Conservation (phyloP, 2,888 invertebrate genomes). For the Heliconius erato region DNA sequence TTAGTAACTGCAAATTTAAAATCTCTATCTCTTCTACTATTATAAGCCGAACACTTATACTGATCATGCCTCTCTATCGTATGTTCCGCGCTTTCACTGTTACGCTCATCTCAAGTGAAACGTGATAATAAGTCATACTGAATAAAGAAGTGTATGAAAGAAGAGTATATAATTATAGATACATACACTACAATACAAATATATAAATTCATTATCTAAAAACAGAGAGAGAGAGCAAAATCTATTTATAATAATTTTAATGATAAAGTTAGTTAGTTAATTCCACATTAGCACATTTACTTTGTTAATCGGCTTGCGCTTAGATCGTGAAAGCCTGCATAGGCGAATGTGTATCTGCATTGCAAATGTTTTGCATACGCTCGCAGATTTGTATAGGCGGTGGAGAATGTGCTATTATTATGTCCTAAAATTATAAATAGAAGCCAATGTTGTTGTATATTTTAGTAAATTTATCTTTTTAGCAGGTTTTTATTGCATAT, state of each 20-base stretch:
- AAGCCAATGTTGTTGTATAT: background rate
- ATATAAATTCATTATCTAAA: background rate
- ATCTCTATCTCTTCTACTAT: too few species aligned
- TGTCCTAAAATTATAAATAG: background rate
- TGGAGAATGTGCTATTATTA: conserved; percentile 4
- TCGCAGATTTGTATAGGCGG: conserved; percentile 28
- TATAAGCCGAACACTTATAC: too few species aligned
- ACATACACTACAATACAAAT: too few species aligned
- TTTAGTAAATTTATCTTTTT: too few species aligned
- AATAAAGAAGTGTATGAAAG: background rate
- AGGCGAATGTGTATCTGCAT: conserved; percentile 36
- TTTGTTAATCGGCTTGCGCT: conserved; percentile 31
- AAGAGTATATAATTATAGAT: background rate
- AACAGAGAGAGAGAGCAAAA: background rate
- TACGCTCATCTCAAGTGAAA: too few species aligned
- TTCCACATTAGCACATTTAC: conserved; percentile 22
- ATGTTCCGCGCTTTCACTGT: too few species aligned
- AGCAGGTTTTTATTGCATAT: too few species aligned
- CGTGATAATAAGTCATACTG: background rate
- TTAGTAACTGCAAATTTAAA: too few species aligned
- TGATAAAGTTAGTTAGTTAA: conserved; percentile 25
- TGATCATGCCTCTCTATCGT: too few species aligned
- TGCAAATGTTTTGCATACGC: conserved; percentile 41
- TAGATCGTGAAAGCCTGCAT: conserved; percentile 32
- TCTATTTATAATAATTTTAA: conserved; percentile 13